Conservation (phyloP, 2,113 vertebrate genomes). For the Uropsilus gracilis region DNA sequence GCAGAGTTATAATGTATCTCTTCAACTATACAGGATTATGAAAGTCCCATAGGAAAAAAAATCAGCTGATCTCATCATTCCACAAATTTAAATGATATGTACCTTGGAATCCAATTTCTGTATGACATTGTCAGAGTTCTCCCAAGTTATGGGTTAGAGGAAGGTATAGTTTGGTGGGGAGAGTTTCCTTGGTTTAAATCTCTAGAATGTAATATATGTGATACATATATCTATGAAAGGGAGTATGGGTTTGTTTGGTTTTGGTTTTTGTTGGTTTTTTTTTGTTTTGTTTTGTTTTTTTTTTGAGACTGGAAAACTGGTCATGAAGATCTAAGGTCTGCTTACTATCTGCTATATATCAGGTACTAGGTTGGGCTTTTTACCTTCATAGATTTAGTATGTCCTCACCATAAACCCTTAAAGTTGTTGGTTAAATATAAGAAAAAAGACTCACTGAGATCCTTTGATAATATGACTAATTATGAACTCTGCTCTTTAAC, state of each 20-base stretch:
- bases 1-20: neutral
- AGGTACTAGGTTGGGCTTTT: neutral
- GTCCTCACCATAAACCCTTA: neutral
- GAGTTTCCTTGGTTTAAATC: neutral
- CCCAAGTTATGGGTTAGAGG: neutral
- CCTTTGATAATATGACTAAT: neutral
- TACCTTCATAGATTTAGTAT: neutral
- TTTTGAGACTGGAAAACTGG: neutral
- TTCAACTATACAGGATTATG: neutral
- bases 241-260: neutral
- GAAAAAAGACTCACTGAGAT: neutral
- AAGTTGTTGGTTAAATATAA: neutral
- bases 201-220: neutral
- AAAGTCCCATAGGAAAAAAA: neutral
- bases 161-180: neutral
- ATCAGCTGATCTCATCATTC: neutral
- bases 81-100: neutral
- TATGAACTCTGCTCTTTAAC: neutral
- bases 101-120: conserved; percentile 1
- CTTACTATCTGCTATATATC: neutral
- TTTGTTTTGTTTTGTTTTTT: too few relatives aligned
- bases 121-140: neutral
- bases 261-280: too few relatives aligned
- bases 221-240: neutral
- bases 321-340: neutral